A percentile compares a stretch with the other conserved stretches of the same genome.
Evolutionary conservation across 1,140 invertebrate genomes (phyloP).

Genomic region (Drosophila sechellia): DNA sequence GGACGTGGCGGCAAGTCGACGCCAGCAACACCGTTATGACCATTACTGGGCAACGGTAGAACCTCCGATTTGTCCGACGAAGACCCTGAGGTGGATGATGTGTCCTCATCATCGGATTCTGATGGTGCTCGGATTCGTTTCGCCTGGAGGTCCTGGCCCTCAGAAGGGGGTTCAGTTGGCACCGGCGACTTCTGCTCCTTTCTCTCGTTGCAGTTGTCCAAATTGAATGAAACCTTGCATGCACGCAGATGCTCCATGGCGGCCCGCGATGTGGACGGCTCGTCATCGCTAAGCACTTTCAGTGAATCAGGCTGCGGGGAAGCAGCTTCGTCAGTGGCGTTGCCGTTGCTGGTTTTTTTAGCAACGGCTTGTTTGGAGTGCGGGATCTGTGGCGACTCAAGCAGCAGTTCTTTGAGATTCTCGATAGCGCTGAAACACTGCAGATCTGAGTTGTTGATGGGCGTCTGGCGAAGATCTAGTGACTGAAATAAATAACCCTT

Average conservation of each 20-base stretch:
- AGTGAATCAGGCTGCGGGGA: conserved; percentile 21
- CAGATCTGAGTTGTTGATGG: conserved; percentile 89
- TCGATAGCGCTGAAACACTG: conserved; percentile 88
- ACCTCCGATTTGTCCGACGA: conserved; percentile 65
- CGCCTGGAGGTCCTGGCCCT: not conserved
- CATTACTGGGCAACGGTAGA: conserved; percentile 28
- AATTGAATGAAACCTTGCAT: conserved; percentile 40
- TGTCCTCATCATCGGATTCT: conserved; percentile 69
- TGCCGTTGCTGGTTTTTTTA: conserved; percentile 41
- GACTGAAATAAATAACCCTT: conserved; percentile 64
- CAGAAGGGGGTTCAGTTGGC: conserved; percentile 3
- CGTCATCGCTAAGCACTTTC: conserved; percentile 64
- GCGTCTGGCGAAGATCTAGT: conserved; percentile 88
- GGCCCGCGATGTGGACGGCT: conserved; percentile 70
- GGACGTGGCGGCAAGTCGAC: conserved; percentile 20
- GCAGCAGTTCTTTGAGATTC: conserved; percentile 87
- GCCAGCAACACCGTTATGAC: conserved; percentile 23
- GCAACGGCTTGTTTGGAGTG: conserved; percentile 12
- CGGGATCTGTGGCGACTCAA: conserved; percentile 85
- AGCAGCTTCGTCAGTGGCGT: conserved; percentile 22
- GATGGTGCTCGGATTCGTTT: conserved; percentile 19
- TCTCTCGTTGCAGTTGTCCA: conserved; percentile 60
- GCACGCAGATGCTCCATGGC: conserved; percentile 60
- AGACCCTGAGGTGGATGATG: conserved; percentile 63
- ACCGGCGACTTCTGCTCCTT: conserved; percentile 9